Conservation (phyloP, 2,888 invertebrate species). For the Busseola fusca region DNA sequence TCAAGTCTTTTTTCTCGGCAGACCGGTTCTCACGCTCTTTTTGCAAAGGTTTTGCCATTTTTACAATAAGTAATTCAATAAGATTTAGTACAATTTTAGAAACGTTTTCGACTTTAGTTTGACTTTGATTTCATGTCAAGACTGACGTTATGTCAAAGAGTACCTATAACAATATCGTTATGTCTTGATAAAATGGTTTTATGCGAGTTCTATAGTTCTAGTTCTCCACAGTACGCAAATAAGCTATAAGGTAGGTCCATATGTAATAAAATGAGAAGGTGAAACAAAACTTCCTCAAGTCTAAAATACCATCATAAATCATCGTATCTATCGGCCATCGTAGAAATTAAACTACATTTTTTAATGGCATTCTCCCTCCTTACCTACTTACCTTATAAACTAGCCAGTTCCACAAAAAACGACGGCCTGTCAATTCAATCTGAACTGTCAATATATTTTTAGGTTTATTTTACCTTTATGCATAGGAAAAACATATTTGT, state of each 20-base stretch:
- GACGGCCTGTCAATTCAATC: conserved; percentile 41
- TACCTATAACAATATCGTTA: background rate
- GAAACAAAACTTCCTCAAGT: background rate
- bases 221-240: background rate
- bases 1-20: conserved; percentile 82
- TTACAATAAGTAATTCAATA: conserved; percentile 21
- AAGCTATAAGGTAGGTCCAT: no score
- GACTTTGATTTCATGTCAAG: conserved; percentile 1
- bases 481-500: conserved; percentile 79
- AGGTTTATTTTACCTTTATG: conserved; percentile 75
- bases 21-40: conserved; percentile 84
- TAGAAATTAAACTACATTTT: background rate
- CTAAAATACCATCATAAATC: background rate
- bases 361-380: background rate
- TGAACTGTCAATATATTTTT: conserved; percentile 61
- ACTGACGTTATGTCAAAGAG: background rate
- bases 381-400: background rate
- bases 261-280: background rate
- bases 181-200: background rate
- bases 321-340: background rate
- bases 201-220: background rate
- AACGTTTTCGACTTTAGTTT: background rate
- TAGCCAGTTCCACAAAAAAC: conserved; percentile 22
- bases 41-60: conserved; percentile 81
- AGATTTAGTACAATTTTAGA: background rate